phyloP scores from a whole-genome alignment of 2,797 vertebrate genomes.

The Thunnus albacares region DNA sequence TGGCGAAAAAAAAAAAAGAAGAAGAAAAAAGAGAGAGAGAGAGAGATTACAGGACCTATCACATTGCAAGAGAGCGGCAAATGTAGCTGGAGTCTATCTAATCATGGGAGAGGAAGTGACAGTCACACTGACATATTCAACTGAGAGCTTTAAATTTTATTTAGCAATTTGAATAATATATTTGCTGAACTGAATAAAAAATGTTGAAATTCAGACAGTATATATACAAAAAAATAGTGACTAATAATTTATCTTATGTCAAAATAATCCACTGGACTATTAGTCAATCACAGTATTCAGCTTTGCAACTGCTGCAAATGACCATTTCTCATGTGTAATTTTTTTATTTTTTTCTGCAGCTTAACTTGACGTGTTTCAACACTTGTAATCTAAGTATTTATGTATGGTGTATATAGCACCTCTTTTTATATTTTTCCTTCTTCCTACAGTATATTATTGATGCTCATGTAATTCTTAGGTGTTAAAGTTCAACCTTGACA shows the following conservation, averaged over 20 bases:
- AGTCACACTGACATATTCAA: background rate
- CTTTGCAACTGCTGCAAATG: too few relatives aligned
- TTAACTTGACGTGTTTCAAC: background rate
- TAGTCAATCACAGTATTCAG: too few relatives aligned
- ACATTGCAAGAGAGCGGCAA: constrained; percentile 10
- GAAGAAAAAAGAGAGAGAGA: background rate
- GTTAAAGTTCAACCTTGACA: too few relatives aligned
- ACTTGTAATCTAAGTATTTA: too few relatives aligned
- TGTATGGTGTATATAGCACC: too few relatives aligned
- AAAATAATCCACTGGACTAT: background rate
- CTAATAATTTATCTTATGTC: background rate
- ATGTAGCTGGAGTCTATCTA: background rate
- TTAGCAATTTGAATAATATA: background rate
- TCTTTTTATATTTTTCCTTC: too few relatives aligned
- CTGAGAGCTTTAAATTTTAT: background rate
- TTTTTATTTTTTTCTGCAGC: background rate
- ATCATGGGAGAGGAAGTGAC: background rate
- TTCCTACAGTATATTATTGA: too few relatives aligned
- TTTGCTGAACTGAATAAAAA: background rate
- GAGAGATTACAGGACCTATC: constrained; percentile 7
- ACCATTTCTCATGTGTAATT: too few relatives aligned
- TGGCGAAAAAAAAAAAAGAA: background rate
- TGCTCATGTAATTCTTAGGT: too few relatives aligned
- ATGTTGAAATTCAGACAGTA: background rate
- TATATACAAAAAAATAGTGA: background rate